Evolutionary conservation across 2,888 invertebrate species (phyloP), one percentile per base, ranked within the genome.

Genomic region (Chironomus tentans): DNA sequence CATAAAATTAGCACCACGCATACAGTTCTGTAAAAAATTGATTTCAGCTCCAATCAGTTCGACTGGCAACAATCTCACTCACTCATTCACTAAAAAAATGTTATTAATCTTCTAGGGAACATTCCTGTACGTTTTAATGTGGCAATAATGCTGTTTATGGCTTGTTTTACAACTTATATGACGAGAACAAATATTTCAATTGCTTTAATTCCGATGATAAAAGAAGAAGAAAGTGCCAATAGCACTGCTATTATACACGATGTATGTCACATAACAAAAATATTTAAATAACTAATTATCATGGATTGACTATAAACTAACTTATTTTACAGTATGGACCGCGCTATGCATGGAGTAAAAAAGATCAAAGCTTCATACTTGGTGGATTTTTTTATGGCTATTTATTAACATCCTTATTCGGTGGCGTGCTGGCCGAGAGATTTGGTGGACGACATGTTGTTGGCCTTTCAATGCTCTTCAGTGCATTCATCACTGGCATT

Each of bases 151-250:
- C 82, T 91, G 78, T 91, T 92, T 81, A 89, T 90, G 77, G 88
- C 89, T 78, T 91, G 91, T 79, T 89, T 91, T 84, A 87, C 90
- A 78, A 86, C 87, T 15, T 92, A 92, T 83, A 90, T 91, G 89
- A 85, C 91, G 78, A 87, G 92, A 72, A 89, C 92, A 1, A 92
- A 92, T 81, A 88, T 92, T 85, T 91, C 92, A 15, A 88, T 92
- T 72, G 90, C 90, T 79, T 85, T 91, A 61, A 88, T 91, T 68
- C 91, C 90, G 5, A 91, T 91, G 91, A 89, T 90, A 3, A 85
- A 88, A 6, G 85, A 86, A 1, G 84, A 84, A 46, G 78, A 80
- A 38, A 38, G 7, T 5, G 79, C 82, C 15, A 83, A 82, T 62
- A 83, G 85, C 15, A 79, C 80, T 4, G 38, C 38, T 2, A 38